Evolutionary conservation across 1,140 invertebrate species (phyloP).

Genomic region (Drosophila yakuba): DNA sequence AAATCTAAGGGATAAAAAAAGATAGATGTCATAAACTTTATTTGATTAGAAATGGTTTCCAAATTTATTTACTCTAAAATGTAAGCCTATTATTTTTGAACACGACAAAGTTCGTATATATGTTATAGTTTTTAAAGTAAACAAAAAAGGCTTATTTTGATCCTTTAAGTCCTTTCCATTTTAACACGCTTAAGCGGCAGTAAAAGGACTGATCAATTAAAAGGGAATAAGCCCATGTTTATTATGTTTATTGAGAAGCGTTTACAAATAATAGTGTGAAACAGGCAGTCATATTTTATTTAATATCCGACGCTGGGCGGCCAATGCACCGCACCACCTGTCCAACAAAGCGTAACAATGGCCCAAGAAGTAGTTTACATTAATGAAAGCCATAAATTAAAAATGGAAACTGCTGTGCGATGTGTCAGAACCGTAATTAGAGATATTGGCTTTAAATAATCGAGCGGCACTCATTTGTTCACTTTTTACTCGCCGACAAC

Average conservation of each 20-base stretch:
- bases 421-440: slow-evolving; percentile 78
- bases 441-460: slow-evolving; percentile 72
- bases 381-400: slow-evolving; percentile 73
- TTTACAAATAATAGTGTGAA: slow-evolving; percentile 9
- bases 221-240: slow-evolving; percentile 7
- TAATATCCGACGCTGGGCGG: slow-evolving; percentile 40
- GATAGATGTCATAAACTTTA: too few species aligned
- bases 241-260: slow-evolving; percentile 14
- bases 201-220: background rate
- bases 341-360: slow-evolving; percentile 66
- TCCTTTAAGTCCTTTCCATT: too few species aligned
- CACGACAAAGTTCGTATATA: too few species aligned
- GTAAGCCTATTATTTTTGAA: too few species aligned
- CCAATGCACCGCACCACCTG: slow-evolving; percentile 66
- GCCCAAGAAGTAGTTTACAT: slow-evolving; percentile 62
- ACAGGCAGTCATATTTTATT: slow-evolving; percentile 6
- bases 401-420: slow-evolving; percentile 69
- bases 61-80: too few species aligned
- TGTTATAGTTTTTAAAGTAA: too few species aligned
- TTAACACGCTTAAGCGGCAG: too few species aligned
- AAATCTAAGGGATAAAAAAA: too few species aligned
- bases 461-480: slow-evolving; percentile 62
- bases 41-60: too few species aligned
- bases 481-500: slow-evolving; percentile 76
- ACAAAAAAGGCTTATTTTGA: too few species aligned